phyloP scores from a whole-genome alignment of 2,113 vertebrate species.

The Aegithalos caudatus region DNA sequence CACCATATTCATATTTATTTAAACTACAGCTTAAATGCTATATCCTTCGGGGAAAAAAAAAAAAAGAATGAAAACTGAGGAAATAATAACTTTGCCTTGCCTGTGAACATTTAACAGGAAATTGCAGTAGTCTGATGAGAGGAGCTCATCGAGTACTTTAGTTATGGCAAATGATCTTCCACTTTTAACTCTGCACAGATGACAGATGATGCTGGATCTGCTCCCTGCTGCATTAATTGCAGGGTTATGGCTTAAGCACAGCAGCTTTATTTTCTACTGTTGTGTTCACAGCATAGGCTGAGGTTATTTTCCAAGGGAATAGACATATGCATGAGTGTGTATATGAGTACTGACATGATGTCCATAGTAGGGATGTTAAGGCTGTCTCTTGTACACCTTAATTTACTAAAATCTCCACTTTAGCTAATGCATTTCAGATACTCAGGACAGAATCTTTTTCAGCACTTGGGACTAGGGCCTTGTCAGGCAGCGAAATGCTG shows the following conservation, averaged over 20 bases:
- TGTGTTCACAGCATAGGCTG: not conserved
- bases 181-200: not conserved
- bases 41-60: not conserved
- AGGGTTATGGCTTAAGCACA: not conserved
- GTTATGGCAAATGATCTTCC: not conserved
- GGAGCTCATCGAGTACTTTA: not conserved
- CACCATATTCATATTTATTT: not conserved
- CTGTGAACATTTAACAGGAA: not conserved
- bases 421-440: not conserved
- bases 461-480: not conserved
- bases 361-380: not conserved
- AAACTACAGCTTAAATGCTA: not conserved
- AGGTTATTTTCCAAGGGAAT: not conserved
- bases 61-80: not conserved
- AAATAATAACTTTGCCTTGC: not conserved
- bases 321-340: not conserved
- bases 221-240: not conserved
- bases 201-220: constrained; percentile 1
- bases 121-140: not conserved
- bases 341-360: not conserved
- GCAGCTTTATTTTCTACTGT: not conserved
- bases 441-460: not conserved
- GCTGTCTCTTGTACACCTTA: not conserved
- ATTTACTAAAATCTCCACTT: not conserved
- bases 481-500: not conserved